phyloP scores from a whole-genome alignment of 2,888 invertebrate genomes.

The Phrixothrix hirtus region DNA sequence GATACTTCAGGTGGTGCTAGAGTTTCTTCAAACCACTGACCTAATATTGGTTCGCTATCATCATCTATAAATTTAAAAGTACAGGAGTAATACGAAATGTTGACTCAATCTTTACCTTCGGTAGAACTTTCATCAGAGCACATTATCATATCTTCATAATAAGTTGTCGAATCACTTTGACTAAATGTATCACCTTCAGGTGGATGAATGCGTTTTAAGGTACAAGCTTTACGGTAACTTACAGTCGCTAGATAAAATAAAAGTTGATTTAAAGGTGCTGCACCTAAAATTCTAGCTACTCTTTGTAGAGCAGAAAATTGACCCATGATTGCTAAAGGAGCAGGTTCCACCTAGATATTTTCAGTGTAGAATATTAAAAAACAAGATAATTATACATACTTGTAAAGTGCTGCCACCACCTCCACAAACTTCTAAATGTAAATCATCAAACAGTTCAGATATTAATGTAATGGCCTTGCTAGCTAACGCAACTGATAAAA shows the following conservation, averaged over 20 bases:
- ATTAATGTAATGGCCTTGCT: slow-evolving; percentile 80
- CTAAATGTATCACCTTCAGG: slow-evolving; percentile 83
- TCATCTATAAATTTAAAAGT: slow-evolving; percentile 66
- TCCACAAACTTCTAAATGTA: slow-evolving; percentile 71
- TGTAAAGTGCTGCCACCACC: slow-evolving; percentile 45
- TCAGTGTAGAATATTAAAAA: too few species aligned
- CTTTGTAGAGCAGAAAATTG: slow-evolving; percentile 71
- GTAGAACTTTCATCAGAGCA: slow-evolving; percentile 89
- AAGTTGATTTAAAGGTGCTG: slow-evolving; percentile 78
- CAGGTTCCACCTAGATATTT: slow-evolving; percentile 62
- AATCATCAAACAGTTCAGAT: slow-evolving; percentile 74
- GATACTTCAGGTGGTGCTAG: slow-evolving; percentile 76
- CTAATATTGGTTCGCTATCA: slow-evolving; percentile 83
- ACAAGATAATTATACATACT: too few species aligned
- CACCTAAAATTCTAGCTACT: slow-evolving; percentile 69
- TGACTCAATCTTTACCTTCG: slow-evolving; percentile 64
- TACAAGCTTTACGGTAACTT: slow-evolving; percentile 88
- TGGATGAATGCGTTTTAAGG: slow-evolving; percentile 79
- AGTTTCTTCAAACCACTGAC: slow-evolving; percentile 94
- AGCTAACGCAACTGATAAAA: slow-evolving; percentile 86
- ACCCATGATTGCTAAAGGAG: slow-evolving; percentile 66
- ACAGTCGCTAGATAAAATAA: slow-evolving; percentile 87
- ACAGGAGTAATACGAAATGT: not conserved
- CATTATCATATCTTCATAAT: slow-evolving; percentile 91
- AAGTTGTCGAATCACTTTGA: slow-evolving; percentile 92